These are phyloP conservation scores for Elephas maximus DNA, from an alignment of 2,113 vertebrate species.

Conservation along the genomic window DNA sequence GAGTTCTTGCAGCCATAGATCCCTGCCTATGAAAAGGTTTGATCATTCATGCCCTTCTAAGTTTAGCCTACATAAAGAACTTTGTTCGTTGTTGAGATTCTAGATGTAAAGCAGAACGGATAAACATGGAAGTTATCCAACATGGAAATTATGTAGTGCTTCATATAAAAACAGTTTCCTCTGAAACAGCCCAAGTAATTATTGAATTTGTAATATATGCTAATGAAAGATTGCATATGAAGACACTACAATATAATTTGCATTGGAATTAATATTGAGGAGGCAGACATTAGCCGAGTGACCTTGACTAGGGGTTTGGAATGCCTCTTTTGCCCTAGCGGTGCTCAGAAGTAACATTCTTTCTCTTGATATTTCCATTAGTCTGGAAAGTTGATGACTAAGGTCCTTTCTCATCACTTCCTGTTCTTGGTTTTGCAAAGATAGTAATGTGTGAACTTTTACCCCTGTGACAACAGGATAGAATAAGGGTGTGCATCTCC, in stretches of 20 bases:
- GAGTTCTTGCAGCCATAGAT: neutral
- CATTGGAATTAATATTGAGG: neutral
- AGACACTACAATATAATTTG: neutral
- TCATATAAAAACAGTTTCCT: neutral
- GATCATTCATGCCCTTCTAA: neutral
- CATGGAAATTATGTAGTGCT: neutral
- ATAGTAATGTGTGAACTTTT: neutral
- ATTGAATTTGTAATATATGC: neutral
- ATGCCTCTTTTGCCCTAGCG: neutral
- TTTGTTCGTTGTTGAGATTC: slow-evolving; percentile 5
- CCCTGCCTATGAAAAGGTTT: neutral
- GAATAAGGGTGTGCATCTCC: neutral
- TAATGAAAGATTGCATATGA: neutral
- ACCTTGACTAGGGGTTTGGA: neutral
- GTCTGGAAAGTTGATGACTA: neutral
- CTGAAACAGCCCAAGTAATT: neutral
- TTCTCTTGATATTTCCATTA: slow-evolving; percentile 6
- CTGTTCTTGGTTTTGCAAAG: neutral
- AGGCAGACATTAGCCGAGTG: neutral
- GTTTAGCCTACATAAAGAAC: neutral
- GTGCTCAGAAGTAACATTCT: neutral
- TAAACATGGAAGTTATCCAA: neutral
- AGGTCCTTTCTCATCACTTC: neutral
- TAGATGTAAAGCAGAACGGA: slow-evolving; percentile 35
- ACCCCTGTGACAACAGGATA: neutral